Evolutionary conservation across 1,140 invertebrate genomes (phyloP).

Genomic region (Drosophila elegans): DNA sequence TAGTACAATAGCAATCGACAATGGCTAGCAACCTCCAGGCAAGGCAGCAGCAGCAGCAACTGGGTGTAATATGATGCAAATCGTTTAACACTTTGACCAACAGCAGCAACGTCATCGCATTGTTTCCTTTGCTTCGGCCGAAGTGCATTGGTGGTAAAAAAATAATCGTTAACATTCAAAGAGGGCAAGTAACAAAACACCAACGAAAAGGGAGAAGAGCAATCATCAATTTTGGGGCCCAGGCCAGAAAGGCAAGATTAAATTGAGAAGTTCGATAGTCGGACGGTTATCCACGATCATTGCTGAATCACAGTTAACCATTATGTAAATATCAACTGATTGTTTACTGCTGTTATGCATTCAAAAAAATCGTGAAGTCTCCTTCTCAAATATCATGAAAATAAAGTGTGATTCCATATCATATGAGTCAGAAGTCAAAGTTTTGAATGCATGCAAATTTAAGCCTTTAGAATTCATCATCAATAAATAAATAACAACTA

Average conservation of each 20-base stretch:
- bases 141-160: slow-evolving; percentile 68
- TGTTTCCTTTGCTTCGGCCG: slow-evolving; percentile 55
- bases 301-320: slow-evolving; percentile 47
- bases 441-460: slow-evolving; percentile 13
- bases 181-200: slow-evolving; percentile 51
- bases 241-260: slow-evolving; percentile 2
- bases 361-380: slow-evolving; percentile 28
- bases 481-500: background rate
- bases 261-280: slow-evolving; percentile 26
- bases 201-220: slow-evolving; percentile 16
- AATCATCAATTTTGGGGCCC: slow-evolving; percentile 18
- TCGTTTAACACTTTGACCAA: slow-evolving; percentile 82
- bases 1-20: slow-evolving; percentile 77
- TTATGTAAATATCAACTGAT: slow-evolving; percentile 30
- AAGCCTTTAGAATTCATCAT: slow-evolving; percentile 1
- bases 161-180: slow-evolving; percentile 18
- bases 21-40: slow-evolving; percentile 54
- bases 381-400: slow-evolving; percentile 32
- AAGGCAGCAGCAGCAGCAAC: slow-evolving; percentile 56
- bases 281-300: slow-evolving; percentile 21
- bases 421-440: slow-evolving; percentile 17
- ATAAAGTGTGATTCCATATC: slow-evolving; percentile 11
- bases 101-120: slow-evolving; percentile 64
- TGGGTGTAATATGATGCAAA: slow-evolving; percentile 80
- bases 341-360: slow-evolving; percentile 31